These are phyloP conservation scores for Parauchenoglanis ngamensis DNA, from an alignment of 2,797 vertebrate species.

Conservation along the genomic window DNA sequence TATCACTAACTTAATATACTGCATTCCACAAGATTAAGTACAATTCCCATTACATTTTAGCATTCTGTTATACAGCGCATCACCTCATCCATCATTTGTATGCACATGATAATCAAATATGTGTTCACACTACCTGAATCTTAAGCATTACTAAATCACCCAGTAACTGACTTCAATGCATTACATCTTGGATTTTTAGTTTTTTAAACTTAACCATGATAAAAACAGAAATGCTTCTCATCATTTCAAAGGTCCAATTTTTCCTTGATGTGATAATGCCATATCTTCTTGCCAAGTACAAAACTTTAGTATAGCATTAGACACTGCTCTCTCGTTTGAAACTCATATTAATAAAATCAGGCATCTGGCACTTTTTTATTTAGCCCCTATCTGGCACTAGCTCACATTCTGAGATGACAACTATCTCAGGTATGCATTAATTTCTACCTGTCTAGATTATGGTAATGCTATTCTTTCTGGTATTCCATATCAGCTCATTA, in stretches of 20 bases:
- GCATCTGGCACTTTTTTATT: neutral
- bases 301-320: neutral
- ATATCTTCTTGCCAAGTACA: neutral
- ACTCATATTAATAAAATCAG: neutral
- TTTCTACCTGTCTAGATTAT: no score
- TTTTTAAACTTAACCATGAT: neutral
- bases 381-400: neutral
- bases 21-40: neutral
- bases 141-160: neutral
- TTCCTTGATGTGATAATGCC: neutral
- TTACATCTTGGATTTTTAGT: neutral
- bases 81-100: neutral
- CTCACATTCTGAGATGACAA: neutral
- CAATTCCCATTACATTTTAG: neutral
- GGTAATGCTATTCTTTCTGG: neutral
- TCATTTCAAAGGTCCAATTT: neutral
- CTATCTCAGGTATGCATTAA: neutral
- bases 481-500: neutral
- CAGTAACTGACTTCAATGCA: neutral
- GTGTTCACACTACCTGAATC: neutral
- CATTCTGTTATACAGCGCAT: neutral
- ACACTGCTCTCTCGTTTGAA: neutral
- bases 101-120: neutral
- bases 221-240: neutral
- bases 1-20: neutral